Conservation (phyloP, 92 coral and sea anemone genomes). For the Parazoanthus swiftii region DNA sequence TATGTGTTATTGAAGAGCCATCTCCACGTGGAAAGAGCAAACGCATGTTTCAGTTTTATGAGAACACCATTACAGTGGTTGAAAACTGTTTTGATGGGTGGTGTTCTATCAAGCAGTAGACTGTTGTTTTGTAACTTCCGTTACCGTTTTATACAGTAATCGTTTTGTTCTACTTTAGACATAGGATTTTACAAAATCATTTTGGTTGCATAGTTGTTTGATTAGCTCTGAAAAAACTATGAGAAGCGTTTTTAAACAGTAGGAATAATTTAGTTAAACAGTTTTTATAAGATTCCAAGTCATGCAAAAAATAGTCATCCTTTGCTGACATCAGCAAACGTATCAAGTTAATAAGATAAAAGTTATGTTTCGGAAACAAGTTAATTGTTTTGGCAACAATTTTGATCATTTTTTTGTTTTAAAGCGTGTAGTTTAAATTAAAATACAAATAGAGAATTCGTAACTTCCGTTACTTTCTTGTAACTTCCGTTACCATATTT, state of each 20-base stretch:
- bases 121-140: neutral
- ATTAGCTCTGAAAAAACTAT: neutral
- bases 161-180: neutral
- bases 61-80: constrained; percentile 18
- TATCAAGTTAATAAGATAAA: neutral
- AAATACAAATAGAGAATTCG: constrained; percentile 19
- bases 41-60: constrained; percentile 14
- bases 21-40: constrained; percentile 4
- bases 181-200: constrained; percentile 13
- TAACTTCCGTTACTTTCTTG: constrained; percentile 23
- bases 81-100: constrained; percentile 23
- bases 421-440: constrained; percentile 15
- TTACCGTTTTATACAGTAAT: neutral
- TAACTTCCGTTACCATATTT: constrained; percentile 27
- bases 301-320: neutral
- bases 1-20: constrained; percentile 6
- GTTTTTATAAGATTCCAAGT: constrained; percentile 6
- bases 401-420: neutral
- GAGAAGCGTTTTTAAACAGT: neutral
- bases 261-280: constrained; percentile 4
- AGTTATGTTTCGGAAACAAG: constrained; percentile 1
- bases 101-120: constrained; percentile 18
- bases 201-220: constrained; percentile 18
- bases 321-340: constrained; percentile 22
- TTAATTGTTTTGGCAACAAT: neutral